phyloP scores from a whole-genome alignment of 2,888 invertebrate species.

The Tenodera sinensis region DNA sequence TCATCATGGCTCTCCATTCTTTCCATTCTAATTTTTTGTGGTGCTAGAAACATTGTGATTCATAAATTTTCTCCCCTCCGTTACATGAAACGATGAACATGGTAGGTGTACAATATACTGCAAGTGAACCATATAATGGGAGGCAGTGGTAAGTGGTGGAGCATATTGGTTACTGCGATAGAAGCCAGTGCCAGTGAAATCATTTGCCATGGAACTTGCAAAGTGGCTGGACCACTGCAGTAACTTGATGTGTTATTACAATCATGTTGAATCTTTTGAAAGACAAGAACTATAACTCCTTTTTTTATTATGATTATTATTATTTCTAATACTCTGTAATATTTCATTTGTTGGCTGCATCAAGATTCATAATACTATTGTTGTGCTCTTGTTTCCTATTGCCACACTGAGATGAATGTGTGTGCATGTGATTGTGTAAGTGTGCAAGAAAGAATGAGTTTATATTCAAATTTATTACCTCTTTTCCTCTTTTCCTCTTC shows the following conservation, averaged over 20 bases:
- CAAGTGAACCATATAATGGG: neutral
- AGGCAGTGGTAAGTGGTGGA: neutral
- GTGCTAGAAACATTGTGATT: neutral
- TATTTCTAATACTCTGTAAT: neutral
- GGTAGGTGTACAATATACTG: neutral
- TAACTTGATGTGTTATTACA: neutral
- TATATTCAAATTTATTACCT: conserved; percentile 3
- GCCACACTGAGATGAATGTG: conserved; percentile 1
- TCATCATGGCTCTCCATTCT: neutral
- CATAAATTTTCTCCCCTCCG: neutral
- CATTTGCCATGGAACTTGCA: neutral
- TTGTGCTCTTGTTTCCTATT: neutral
- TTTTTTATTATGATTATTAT: neutral
- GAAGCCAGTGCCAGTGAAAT: neutral
- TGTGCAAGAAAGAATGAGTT: neutral
- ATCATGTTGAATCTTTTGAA: conserved; percentile 15
- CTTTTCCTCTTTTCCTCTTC: neutral
- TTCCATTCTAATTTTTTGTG: neutral
- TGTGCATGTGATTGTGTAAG: neutral
- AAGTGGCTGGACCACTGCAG: conserved; percentile 5
- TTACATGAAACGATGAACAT: neutral
- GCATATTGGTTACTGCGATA: neutral
- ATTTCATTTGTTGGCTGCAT: conserved; percentile 12
- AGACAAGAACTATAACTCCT: neutral
- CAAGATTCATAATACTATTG: neutral